These are phyloP conservation scores for Drosophila quadrilineata DNA, from an alignment of 1,140 invertebrate genomes.

Conservation along the genomic window DNA sequence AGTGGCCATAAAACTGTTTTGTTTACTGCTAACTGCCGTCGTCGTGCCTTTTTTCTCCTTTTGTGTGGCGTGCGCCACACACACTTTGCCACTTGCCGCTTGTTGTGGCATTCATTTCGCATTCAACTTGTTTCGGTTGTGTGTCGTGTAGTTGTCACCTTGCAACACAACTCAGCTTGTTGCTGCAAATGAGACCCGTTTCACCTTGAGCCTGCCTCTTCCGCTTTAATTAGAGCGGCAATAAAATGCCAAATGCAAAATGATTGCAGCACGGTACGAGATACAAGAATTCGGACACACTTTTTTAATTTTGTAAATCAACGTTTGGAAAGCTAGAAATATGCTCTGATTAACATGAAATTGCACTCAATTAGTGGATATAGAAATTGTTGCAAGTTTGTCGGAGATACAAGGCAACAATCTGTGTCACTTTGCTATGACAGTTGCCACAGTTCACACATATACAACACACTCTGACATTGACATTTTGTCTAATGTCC, in stretches of 20 bases:
- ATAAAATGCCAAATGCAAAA: conserved; percentile 69
- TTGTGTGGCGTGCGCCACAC: conserved; percentile 39
- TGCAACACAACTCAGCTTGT: conserved; percentile 29
- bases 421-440: conserved; percentile 17
- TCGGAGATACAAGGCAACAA: conserved; percentile 18
- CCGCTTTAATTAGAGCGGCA: conserved; percentile 65
- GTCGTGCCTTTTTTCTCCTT: conserved; percentile 33
- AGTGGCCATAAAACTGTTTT: conserved; percentile 62
- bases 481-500: conserved; percentile 40
- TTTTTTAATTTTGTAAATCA: conserved; percentile 10
- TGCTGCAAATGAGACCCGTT: conserved; percentile 28
- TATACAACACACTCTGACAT: conserved; percentile 21
- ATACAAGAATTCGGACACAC: too few species aligned
- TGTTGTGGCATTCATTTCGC: conserved; percentile 17
- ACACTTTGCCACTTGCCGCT: neutral
- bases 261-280: too few species aligned
- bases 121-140: conserved; percentile 41
- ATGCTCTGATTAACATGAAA: conserved; percentile 25
- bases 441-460: conserved; percentile 20
- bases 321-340: conserved; percentile 8
- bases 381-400: neutral
- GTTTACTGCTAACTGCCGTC: conserved; percentile 36
- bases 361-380: conserved; percentile 17
- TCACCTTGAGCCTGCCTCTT: conserved; percentile 40
- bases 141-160: conserved; percentile 47